Evolutionary conservation across 2,888 invertebrate genomes (phyloP), one percentile per base, ranked within the genome.

Genomic region (Trimorus sp.): DNA sequence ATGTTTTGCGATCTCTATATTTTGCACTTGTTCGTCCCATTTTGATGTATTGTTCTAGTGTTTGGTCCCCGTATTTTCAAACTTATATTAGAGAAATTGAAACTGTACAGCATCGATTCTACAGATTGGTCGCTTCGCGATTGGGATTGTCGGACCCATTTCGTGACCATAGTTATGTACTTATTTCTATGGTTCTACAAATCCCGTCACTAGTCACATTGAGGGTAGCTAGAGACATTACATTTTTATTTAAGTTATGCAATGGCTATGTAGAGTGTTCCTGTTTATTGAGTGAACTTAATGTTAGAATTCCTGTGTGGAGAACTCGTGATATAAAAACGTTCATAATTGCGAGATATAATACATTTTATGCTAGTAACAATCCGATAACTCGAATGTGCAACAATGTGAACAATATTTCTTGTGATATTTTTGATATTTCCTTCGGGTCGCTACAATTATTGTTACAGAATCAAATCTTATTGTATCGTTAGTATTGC

Each of bases 21-120:
- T 14, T 68, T 7, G n/a, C 36, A 7, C n/a, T 66, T 6, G 66
- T 66, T 8, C 15, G 26, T 36, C 45, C 56, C 11, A 45, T 45
- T 36, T 9, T 40, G 3, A 16, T 42, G 3, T 66, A 12, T 54
- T 15, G 7, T 9, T 53, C 66, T 4, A 8, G 14, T 7, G 12
- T 48, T 14, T 58, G 58, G 58, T 69, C 68, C 8, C 48, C 69
- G 0, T 58, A 2, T 15, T 7, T n/a, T 36, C 48, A 58, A 7
- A 1, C 4, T 14, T 14, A 58, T 1, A 54, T 11, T 15, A 15
- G 42, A 8, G 16, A 16, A 16, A 7, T 40, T 11, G 54, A 54
- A 40, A 42, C 56, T 5, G 37, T 58, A 12, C 58, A 58, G 48
- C 58, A 69, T 37, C 56, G 11, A 48, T 58, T 69, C 58, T 69